Percentiles rank a stretch among this genome's conserved stretches.
These are phyloP conservation scores for Drosophila sordidula DNA, from an alignment of 2,888 invertebrate species.

Conservation along the genomic window DNA sequence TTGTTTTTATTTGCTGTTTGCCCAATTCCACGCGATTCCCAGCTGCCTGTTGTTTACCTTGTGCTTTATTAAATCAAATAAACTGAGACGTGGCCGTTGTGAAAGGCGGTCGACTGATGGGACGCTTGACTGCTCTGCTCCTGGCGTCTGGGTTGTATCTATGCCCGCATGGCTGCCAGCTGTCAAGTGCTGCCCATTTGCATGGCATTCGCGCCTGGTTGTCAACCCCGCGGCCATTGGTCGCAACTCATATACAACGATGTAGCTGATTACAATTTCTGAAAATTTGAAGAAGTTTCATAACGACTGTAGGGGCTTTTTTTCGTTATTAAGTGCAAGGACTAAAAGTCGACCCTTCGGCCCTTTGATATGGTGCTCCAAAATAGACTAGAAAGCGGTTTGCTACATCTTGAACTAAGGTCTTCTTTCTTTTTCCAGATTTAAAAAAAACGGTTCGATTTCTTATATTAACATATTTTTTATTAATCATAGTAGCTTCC, in stretches of 20 bases:
- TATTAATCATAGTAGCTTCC: too few species aligned
- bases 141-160: background rate
- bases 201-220: background rate
- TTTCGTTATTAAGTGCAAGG: too few species aligned
- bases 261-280: background rate
- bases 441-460: too few species aligned
- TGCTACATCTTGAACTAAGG: too few species aligned
- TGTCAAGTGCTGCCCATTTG: background rate
- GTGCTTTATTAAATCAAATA: constrained; percentile 47
- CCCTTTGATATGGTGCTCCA: too few species aligned
- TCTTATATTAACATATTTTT: too few species aligned
- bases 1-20: constrained; percentile 19
- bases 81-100: constrained; percentile 1
- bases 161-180: background rate
- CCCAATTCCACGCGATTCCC: constrained; percentile 24
- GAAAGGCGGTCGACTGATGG: constrained; percentile 4
- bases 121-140: background rate
- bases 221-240: background rate
- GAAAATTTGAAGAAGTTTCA: background rate
- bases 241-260: background rate
- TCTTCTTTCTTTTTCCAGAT: too few species aligned
- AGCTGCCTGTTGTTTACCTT: constrained; percentile 52
- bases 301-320: background rate
- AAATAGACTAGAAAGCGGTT: too few species aligned
- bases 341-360: too few species aligned